Evolutionary conservation across 2,888 invertebrate species (phyloP), one percentile per base, ranked within the genome.

Genomic region (Shargacucullia verbasci): DNA sequence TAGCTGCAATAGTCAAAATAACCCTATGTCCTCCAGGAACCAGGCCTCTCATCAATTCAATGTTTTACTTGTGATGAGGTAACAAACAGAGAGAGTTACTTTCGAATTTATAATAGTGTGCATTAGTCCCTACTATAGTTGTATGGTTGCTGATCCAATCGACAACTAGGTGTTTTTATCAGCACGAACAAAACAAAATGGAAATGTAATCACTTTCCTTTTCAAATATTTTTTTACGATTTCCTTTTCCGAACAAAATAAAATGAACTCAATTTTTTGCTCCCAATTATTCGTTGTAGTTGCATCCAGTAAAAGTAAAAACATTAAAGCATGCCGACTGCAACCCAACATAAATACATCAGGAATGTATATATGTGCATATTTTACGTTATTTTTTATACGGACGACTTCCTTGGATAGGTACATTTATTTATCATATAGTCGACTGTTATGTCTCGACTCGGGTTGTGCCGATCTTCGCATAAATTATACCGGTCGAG

Each of bases 401-500:
- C 41, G 47, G 38, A 50, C 37, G 58, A 71, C 66, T 76, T 65
- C 63, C 76, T 69, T 76, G 64, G 61, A 61, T 47, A 68, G 61
- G n/a, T 20, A 20, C 4, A 48, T 67, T 71, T 71, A 69, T 73
- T 68, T 69, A 71, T 71, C 48, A 40, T 54, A 40, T 45, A 33
- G 58, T 61, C 64, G 66, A 66, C 53, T 59, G 53, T 20, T 55
- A 41, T 44, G 52, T 59, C 59, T 59, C 49, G 52, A 33, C 59
- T 59, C 49, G 52, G 34, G 37, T 27, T 58, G 41, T 39, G 34
- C 38, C 53, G 64, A 60, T 58, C 62, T 44, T 43, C 58, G 65
- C 70, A 76, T 78, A 78, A 75, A 75, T 76, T 74, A 72, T 68
- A 65, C 68, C 73, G 64, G 67, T 68, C 56, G 43, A 55, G 33